Evolutionary conservation across 2,888 invertebrate genomes (phyloP), one percentile per base, ranked within the genome.

Genomic region (Protodeltote pygarga): DNA sequence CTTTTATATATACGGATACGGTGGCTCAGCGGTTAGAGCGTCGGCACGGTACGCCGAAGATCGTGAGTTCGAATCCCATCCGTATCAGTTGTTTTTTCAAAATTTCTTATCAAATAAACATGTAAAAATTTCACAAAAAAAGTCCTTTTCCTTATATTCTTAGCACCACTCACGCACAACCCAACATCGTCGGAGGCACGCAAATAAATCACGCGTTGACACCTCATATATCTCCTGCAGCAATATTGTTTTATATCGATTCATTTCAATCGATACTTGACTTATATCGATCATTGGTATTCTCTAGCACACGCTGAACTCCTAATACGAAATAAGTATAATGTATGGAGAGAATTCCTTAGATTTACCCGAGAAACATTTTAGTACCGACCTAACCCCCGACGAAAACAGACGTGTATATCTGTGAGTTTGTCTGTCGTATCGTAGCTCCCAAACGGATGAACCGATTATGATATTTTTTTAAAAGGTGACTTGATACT

Each of bases 131-230:
- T 8, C 4, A 23, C 23, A 25, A 33, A 3, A 6, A 20, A 21
- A 28, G 1, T 41, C 68, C 28, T 5, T 23, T 32, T 65, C 66
- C 63, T 48, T 17, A 37, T 14, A 46, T 32, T 19, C n/a, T 0
- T 28, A 41, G 24, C 46, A 4, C 11, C 19, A 35, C 53, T 59
- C 51, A 34, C 5, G 34, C 66, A 37, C 66, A 52, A 37, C 6
- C 11, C 34, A 25, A 35, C 48, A 53, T 57, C 48, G 48, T 47
- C 48, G 42, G 50, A 65, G 60, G 62, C 73, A 65, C 71, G 69
- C 72, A 73, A 75, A 89, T 89, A 89, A 88, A 89, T 89, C 87
- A 87, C 70, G 46, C 45, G 37, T 62, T 78, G 88, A 84, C 89
- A 87, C 81, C 76, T 82, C 81, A 82, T 89, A 87, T 87, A 87